These are phyloP conservation scores for Copsychus sechellarum DNA, from an alignment of 2,113 vertebrate genomes.

Conservation along the genomic window DNA sequence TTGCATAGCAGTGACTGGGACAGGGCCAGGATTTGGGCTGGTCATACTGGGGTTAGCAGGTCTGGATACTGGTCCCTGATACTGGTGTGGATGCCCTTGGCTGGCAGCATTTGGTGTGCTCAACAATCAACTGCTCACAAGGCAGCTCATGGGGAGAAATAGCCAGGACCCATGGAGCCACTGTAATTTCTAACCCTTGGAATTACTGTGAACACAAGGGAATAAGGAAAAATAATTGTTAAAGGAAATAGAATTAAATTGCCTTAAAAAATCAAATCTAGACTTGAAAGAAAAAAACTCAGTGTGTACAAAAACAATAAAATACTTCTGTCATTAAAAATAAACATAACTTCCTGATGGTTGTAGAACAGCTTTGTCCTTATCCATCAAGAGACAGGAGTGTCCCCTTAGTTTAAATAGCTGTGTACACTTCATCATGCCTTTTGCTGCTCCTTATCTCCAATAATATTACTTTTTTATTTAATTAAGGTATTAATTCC, in stretches of 20 bases:
- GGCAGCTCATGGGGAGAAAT: background rate
- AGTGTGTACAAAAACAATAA: background rate
- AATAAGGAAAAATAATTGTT: background rate
- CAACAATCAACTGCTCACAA: fast-evolving
- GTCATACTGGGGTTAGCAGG: background rate
- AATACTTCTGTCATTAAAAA: background rate
- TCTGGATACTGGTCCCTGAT: background rate
- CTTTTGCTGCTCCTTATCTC: background rate
- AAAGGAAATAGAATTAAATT: background rate
- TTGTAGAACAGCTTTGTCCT: background rate
- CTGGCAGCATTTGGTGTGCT: background rate
- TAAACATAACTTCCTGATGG: background rate
- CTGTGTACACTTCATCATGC: background rate
- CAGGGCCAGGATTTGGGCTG: background rate
- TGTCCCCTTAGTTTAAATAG: background rate
- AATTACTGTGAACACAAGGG: background rate
- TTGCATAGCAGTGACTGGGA: background rate
- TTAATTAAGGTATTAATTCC: background rate
- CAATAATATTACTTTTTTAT: background rate
- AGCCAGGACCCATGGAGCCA: background rate
- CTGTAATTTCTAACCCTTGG: too few relatives aligned
- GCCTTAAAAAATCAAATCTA: background rate
- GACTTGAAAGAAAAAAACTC: background rate
- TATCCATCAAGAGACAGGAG: background rate
- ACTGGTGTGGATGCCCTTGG: fast-evolving